Conservation (phyloP, 2,113 vertebrate genomes). For the Nerophis ophidion region DNA sequence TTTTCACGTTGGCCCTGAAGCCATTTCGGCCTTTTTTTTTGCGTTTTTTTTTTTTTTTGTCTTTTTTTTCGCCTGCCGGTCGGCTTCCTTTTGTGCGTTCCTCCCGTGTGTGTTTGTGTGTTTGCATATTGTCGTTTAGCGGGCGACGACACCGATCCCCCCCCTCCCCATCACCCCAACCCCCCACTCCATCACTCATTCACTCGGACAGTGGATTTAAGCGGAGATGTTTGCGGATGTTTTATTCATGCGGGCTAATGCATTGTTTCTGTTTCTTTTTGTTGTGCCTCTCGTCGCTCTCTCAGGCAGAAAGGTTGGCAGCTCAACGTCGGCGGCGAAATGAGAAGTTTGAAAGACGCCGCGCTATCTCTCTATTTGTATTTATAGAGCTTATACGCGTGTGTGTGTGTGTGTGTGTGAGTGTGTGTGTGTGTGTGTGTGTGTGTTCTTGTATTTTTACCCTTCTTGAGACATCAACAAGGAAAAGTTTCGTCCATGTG, state of each 20-base stretch:
- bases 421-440: constrained; percentile 80
- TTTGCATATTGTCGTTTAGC: too few species aligned
- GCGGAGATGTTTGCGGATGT: constrained; percentile 53
- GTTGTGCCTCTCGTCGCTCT: constrained; percentile 43
- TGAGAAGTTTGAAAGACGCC: constrained; percentile 77
- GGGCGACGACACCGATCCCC: too few species aligned
- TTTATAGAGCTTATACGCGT: constrained; percentile 12
- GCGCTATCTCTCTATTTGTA: constrained; percentile 57
- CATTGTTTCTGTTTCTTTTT: constrained; percentile 77
- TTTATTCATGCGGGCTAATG: constrained; percentile 77
- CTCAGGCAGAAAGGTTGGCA: constrained; percentile 69
- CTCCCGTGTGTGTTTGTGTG: not conserved
- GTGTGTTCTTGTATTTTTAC: constrained; percentile 66
- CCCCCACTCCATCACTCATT: constrained; percentile 23
- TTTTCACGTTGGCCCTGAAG: not conserved
- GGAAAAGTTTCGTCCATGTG: too few species aligned
- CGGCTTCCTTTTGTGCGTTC: not conserved
- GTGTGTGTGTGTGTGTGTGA: constrained; percentile 62
- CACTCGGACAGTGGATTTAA: constrained; percentile 64
- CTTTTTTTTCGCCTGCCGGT: not conserved
- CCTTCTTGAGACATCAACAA: too few species aligned
- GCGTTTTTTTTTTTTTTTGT: not conserved
- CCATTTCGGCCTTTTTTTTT: too few species aligned
- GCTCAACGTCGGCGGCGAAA: constrained; percentile 74
- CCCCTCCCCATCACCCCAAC: not conserved